Percentiles rank a stretch among this genome's conserved stretches.
Evolutionary conservation across 1,140 invertebrate genomes (phyloP).

Genomic region (Anastrepha ludens): DNA sequence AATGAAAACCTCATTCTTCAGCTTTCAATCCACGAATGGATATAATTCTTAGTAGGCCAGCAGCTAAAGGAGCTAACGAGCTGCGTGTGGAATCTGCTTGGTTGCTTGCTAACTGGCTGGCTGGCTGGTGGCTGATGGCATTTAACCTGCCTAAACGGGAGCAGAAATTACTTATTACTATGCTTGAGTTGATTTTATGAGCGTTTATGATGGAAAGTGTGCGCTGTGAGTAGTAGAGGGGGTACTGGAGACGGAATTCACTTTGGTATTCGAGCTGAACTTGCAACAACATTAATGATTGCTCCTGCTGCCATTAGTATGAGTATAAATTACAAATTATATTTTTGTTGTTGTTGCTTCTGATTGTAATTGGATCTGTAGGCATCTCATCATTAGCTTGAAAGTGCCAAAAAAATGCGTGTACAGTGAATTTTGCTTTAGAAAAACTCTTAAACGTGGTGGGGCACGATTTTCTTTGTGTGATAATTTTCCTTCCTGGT

Average conservation of each 20-base stretch:
- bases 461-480: not conserved
- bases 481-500: not conserved
- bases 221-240: not conserved
- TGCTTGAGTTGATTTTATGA: conserved; percentile 51
- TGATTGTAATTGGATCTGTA: conserved; percentile 42
- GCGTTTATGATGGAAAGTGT: conserved; percentile 37
- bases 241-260: not conserved
- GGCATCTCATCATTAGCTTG: conserved; percentile 23
- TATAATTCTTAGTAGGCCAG: not conserved
- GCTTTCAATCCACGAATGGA: no score
- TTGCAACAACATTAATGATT: conserved; percentile 26
- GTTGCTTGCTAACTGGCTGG: not conserved
- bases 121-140: not conserved
- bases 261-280: not conserved
- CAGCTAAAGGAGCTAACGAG: conserved; percentile 10
- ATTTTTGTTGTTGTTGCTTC: not conserved
- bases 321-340: no score
- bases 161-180: conserved; percentile 51
- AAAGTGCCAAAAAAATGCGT: not conserved
- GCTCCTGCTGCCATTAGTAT: not conserved
- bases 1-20: conserved; percentile 39
- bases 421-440: not conserved
- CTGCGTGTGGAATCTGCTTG: not conserved
- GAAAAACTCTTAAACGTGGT: no score
- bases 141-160: conserved; percentile 36